Base-by-base conservation (phyloP, 37 sponge, comb jelly and placozoan species). In the Bolinopsis microptera region DNA sequence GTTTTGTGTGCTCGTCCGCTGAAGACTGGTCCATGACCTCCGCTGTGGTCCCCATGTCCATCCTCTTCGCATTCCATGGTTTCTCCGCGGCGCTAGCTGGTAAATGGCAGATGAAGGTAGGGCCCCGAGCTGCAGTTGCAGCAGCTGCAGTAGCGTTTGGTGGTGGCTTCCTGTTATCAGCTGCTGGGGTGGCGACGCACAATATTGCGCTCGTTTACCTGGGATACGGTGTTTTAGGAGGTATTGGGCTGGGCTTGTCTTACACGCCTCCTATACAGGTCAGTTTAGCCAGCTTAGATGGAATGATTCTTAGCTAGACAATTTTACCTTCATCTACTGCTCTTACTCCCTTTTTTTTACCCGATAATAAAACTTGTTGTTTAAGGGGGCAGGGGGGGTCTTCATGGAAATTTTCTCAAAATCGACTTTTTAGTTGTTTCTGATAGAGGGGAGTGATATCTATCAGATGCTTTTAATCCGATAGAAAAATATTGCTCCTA, bases 41-140 rank as follows among this genome's bases (percentile, higher is more conserved):
- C 16, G 90, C 90, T 8, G 39, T 48, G 38, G 90, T 48, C 0
- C 90, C 90, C 32, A 86, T 86, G 90, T 35, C 38, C 0, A 86
- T 86, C 90, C 90, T 86, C 41, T 86, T 86, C 26, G 90, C 90
- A n/a, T 86, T 86, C 90, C 90, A 86, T 48, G 90, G 90, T 40
- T 18, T 86, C 90, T 41, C 61, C 0, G 90, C 90, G 1, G 90
- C 90, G 1, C n/a, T 86, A 28, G 90, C 90, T n/a, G 90, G 90
- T 2, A 86, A 86, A 34, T 86, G 90, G 90, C 90, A 86, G 61
- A 86, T 86, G 90, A 86, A 86, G 22, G 90, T 86, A 8, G 90
- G 90, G 13, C 90, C 90, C 39, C 90, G 35, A 0, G 61, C 90
- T 0, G 90, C 90, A 1, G 39, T 86, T 26, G 90, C 90, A 5